These are phyloP conservation scores for Tinea trinotella DNA, from an alignment of 2,888 invertebrate species.

Conservation along the genomic window DNA sequence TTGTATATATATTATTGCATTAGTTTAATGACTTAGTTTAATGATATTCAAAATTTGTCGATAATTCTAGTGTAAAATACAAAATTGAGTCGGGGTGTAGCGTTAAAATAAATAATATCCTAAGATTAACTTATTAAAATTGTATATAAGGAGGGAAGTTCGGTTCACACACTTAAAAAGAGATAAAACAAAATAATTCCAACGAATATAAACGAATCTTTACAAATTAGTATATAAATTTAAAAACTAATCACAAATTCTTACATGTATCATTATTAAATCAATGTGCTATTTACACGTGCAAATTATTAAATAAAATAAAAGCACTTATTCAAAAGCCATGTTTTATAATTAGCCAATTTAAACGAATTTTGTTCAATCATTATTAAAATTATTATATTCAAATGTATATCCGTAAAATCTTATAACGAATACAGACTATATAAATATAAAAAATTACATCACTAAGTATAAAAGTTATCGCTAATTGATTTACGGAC, in stretches of 20 bases:
- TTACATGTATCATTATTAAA: neutral
- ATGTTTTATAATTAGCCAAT: neutral
- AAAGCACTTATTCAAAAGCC: neutral
- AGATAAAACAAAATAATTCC: neutral
- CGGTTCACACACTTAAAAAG: neutral
- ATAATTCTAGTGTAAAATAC: too few species aligned
- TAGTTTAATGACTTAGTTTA: too few species aligned
- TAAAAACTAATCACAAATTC: neutral
- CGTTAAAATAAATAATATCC: too few species aligned
- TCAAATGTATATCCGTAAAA: neutral
- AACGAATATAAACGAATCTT: neutral
- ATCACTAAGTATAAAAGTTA: conserved; percentile 17
- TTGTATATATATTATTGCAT: too few species aligned
- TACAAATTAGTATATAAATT: neutral
- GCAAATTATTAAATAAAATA: neutral
- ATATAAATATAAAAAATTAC: conserved; percentile 10
- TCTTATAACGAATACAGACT: neutral
- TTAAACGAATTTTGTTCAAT: neutral
- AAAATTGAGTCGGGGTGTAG: too few species aligned
- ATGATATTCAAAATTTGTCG: too few species aligned
- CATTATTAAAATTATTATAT: neutral
- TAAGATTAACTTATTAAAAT: neutral
- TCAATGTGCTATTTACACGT: neutral
- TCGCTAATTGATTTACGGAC: conserved; percentile 5
- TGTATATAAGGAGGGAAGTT: conserved; percentile 2